These are phyloP conservation scores for Semotilus atromaculatus DNA, from an alignment of 2,797 vertebrate species.

Conservation along the genomic window DNA sequence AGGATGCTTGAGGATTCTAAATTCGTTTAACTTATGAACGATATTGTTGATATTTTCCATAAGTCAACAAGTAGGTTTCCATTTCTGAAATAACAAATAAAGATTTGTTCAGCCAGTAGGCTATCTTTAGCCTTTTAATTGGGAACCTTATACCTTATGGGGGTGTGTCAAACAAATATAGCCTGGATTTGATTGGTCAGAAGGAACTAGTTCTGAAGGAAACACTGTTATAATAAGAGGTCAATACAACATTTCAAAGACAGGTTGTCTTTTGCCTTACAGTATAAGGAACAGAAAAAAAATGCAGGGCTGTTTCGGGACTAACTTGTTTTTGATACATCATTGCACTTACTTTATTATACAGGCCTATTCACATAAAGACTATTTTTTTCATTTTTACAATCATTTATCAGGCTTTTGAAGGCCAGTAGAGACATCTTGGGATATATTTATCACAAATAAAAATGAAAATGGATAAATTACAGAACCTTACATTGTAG, in stretches of 20 bases:
- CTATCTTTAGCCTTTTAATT: conserved; percentile 6
- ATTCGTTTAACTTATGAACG: background rate
- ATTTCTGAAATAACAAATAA: background rate
- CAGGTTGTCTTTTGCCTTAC: conserved; percentile 55
- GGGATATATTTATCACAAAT: background rate
- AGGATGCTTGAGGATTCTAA: background rate
- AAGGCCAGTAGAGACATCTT: background rate
- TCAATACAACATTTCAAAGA: conserved; percentile 55
- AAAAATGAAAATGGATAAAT: background rate
- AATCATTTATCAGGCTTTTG: background rate
- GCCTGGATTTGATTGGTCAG: conserved; percentile 2
- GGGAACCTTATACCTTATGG: background rate
- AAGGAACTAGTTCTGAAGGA: background rate
- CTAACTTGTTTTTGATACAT: background rate
- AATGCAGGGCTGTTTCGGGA: background rate
- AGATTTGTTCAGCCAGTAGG: background rate
- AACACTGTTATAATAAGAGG: conserved; percentile 36
- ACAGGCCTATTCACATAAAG: background rate
- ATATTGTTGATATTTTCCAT: background rate
- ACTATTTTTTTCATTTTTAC: background rate
- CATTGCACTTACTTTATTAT: background rate
- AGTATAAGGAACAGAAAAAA: conserved; percentile 7
- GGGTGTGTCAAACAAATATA: conserved; percentile 25
- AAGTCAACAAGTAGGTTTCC: background rate
- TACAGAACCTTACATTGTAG: background rate